Conservation (phyloP, 2,113 vertebrate genomes). For the Tor tambroides region DNA sequence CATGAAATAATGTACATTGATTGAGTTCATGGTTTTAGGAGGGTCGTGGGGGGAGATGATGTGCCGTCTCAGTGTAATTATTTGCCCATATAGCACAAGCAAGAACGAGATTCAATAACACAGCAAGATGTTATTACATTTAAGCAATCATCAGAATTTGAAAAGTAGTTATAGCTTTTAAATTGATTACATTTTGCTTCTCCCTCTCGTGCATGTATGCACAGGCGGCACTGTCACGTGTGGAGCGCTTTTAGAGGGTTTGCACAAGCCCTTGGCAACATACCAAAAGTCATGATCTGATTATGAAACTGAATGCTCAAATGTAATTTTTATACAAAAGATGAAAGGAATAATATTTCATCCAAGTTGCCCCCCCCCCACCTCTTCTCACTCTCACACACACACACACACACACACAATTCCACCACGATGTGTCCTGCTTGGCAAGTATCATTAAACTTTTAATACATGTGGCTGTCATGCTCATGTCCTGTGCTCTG, state of each 20-base stretch:
- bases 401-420: neutral
- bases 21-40: constrained; percentile 73
- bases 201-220: neutral
- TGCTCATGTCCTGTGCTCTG: constrained; percentile 33
- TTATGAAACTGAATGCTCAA: constrained; percentile 46
- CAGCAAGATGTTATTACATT: constrained; percentile 70
- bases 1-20: constrained; percentile 76
- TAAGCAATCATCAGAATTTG: constrained; percentile 63
- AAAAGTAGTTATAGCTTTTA: constrained; percentile 56
- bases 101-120: constrained; percentile 68
- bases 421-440: neutral
- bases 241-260: constrained; percentile 17
- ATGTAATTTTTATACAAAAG: constrained; percentile 38
- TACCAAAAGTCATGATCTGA: constrained; percentile 40
- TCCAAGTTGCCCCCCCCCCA: neutral
- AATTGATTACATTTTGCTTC: constrained; percentile 49
- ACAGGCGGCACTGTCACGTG: neutral
- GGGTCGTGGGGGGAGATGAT: constrained; percentile 61
- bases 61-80: constrained; percentile 65
- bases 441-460: constrained; percentile 48
- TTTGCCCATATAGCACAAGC: constrained; percentile 56
- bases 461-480: constrained; percentile 36
- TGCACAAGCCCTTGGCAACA: constrained; percentile 32
- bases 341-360: constrained; percentile 33
- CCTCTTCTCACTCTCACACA: too few relatives aligned